Evolutionary conservation across 2,797 vertebrate genomes (phyloP).

Genomic region (Leptodactylus fallax): DNA sequence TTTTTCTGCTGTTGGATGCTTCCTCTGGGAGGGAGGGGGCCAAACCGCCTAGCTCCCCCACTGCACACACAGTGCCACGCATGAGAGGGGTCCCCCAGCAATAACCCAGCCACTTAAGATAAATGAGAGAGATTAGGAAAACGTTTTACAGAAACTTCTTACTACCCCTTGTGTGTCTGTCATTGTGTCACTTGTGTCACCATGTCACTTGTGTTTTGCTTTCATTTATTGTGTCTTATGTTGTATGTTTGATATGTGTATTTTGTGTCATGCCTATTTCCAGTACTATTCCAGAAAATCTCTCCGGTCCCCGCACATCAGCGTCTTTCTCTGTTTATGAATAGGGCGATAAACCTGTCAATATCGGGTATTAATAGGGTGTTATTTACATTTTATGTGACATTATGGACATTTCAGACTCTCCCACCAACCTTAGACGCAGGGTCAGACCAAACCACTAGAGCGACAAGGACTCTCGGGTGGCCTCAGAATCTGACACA

Average conservation of each 20-base stretch:
- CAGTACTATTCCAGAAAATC: background rate
- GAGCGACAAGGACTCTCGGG: no score
- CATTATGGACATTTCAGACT: no score
- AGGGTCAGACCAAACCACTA: no score
- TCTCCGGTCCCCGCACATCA: background rate
- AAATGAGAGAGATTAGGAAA: conserved; percentile 97
- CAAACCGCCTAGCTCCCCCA: conserved; percentile 70
- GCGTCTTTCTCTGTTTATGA: background rate
- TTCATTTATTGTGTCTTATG: conserved; percentile 30
- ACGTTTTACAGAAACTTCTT: conserved; percentile 65
- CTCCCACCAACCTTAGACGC: no score
- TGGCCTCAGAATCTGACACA: no score
- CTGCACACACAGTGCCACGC: conserved; percentile 64
- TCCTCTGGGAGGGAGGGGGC: conserved; percentile 87
- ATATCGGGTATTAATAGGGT: background rate
- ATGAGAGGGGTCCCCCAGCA: conserved; percentile 80
- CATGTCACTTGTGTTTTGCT: conserved; percentile 42
- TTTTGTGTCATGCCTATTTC: background rate
- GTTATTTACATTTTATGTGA: background rate
- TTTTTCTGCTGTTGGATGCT: conserved; percentile 90
- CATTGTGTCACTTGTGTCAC: conserved; percentile 34
- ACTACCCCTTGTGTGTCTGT: conserved; percentile 55
- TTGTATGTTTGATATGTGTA: conserved; percentile 25
- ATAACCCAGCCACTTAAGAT: conserved; percentile 88
- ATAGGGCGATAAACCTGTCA: background rate